Evolutionary conservation across 1,140 invertebrate species (phyloP), one percentile per base, ranked within the genome.

Genomic region (Hyposmocoma kahamanoa): DNA sequence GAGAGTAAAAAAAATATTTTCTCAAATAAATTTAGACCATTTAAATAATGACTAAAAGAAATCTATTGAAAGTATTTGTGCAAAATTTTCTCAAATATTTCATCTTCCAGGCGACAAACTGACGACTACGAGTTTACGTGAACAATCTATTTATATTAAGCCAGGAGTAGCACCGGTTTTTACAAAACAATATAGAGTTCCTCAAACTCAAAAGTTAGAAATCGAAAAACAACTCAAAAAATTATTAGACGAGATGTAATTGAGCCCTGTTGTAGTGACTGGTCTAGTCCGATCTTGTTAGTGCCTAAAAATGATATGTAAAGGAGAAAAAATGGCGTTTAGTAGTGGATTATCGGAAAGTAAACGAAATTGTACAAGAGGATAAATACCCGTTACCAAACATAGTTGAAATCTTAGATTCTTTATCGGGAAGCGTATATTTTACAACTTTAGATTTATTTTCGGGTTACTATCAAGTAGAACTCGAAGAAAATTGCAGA

Each of bases 161-260:
- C 5, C 13, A 11, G 19, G 13, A n/a, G 17, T 11, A 11, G 34
- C 13, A n/a, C 43, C 43, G 11, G 43, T 34, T 8, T 45, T 21
- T 13, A 11, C 9, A 9, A 41, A 71, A 56, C 59, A 53, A 2
- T 73, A 71, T 34, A 42, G 67, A 6, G 42, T 70, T 54, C 67
- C 67, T 4, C 30, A 61, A 1, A 32, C 54, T 32, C 55, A 57
- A 24, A 69, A 50, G 42, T 0, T 21, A 15, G 53, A 61, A 42
- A 39, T 61, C 17, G 22, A 47, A 18, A 45, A 26, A 34, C 58
- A 61, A 45, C 36, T 57, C n/a, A 19, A 54, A 15, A 41, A 57
- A 24, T 51, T 61, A 48, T 20, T 61, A 6, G 11, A 47, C 1
- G 26, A 61, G 51, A 28, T 10, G 54, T 61, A 5, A 61, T 69